phyloP scores from a whole-genome alignment of 2,797 vertebrate species.

The Pantherophis vulpinus region DNA sequence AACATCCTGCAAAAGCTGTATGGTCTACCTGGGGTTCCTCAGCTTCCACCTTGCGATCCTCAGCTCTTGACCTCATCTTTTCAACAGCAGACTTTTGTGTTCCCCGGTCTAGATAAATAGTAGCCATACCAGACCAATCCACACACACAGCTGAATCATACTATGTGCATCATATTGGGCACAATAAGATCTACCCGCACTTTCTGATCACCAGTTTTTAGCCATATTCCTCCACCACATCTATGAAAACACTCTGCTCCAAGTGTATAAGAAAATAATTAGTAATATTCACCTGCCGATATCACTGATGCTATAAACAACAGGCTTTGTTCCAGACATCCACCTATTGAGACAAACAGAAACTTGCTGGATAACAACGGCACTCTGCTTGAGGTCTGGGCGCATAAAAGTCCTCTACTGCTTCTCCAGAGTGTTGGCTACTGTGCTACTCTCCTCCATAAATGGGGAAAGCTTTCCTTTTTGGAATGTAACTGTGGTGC shows the following conservation, averaged over 20 bases:
- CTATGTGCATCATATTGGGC: not conserved
- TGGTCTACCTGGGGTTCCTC: not conserved
- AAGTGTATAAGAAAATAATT: not conserved
- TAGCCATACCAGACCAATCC: not conserved
- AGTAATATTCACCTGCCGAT: not conserved
- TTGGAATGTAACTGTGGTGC: not conserved
- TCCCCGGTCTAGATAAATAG: not conserved
- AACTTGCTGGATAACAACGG: not conserved
- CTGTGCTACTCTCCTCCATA: not conserved
- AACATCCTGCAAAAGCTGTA: not conserved
- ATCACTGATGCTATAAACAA: not conserved
- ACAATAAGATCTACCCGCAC: not conserved
- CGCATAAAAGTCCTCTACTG: not conserved
- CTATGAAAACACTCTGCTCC: not conserved
- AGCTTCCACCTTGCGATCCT: not conserved
- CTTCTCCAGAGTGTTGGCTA: not conserved
- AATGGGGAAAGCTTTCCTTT: not conserved
- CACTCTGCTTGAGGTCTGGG: not conserved
- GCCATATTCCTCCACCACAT: not conserved
- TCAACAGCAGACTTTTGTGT: not conserved
- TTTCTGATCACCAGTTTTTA: not conserved
- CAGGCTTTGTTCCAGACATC: not conserved
- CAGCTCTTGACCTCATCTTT: not conserved
- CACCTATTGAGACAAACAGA: not conserved
- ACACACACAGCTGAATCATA: not conserved